phyloP scores from a whole-genome alignment of 2,113 vertebrate species.

The Nansenia antarctica region DNA sequence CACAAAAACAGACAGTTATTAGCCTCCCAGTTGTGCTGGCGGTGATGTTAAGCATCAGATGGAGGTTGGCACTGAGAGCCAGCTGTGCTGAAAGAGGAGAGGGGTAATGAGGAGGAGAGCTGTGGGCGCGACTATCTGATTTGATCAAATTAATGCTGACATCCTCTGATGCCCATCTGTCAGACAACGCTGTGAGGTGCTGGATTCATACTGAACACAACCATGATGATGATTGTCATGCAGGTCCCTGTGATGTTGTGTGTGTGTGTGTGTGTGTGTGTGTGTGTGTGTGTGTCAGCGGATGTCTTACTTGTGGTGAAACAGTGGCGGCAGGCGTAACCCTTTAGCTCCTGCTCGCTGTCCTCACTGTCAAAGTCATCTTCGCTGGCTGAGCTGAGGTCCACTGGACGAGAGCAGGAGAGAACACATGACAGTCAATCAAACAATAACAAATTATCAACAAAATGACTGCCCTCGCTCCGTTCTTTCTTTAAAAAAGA shows the following conservation, averaged over 20 bases:
- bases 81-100: constrained; percentile 62
- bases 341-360: constrained; percentile 98
- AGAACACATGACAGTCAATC: neutral
- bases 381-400: constrained; percentile 96
- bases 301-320: constrained; percentile 91
- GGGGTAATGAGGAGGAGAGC: constrained; percentile 70
- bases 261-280: neutral
- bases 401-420: constrained; percentile 81
- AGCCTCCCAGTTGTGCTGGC: constrained; percentile 39
- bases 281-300: neutral
- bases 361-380: constrained; percentile 99
- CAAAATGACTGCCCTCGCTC: neutral
- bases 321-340: constrained; percentile 98
- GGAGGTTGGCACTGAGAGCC: constrained; percentile 46
- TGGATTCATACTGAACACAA: constrained; percentile 31
- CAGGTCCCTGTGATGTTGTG: neutral
- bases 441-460: neutral
- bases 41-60: constrained; percentile 47
- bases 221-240: constrained; percentile 40
- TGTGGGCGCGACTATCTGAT: constrained; percentile 62
- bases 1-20: constrained; percentile 34
- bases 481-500: neutral
- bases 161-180: constrained; percentile 73
- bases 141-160: constrained; percentile 73
- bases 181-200: constrained; percentile 37